Base-by-base conservation (phyloP, 2,888 invertebrate species). In the Rutpela maculata region DNA sequence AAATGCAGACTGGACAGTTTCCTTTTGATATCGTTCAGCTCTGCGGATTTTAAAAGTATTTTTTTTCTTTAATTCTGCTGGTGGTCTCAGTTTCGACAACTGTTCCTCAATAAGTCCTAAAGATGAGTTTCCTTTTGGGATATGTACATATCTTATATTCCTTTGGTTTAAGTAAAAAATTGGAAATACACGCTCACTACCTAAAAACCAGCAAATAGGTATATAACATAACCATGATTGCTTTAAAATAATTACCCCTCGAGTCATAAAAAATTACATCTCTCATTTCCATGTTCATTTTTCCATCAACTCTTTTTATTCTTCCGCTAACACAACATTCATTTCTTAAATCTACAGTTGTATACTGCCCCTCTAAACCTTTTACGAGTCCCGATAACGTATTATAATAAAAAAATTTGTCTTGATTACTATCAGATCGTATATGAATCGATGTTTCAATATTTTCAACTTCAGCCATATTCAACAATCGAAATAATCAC, bases 91-190 rank as follows among this genome's bases (percentile, higher is more conserved):
- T 55, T 66, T 60, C 18, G 43, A 43, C 6, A 85, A 35, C 60
- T 85, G 85, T 12, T 79, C 76, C 66, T 86, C 76, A n/a, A 88
- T 79, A 22, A 88, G 68, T 22, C 85, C 80, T 31, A 81, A 77
- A 9, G 85, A 80, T 18, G 84, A 78, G 31, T 81, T 74, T 50
- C 82, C 78, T 86, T 92, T 91, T 43, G 95, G 95, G 80, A 95
- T 91, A 85, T 95, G 95, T 10, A 95, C 91, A 87, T 93, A 93
- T 86, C 94, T 91, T 76, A 95, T 93, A 84, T 93, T 94, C 81
- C 94, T 91, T 22, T 91, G 91, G 74, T 92, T 92, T 22, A 95
- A 86, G 88, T 93, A 94, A 81, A 95, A 91, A 82, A 91, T 90
- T 56, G 93, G 92, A 88, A 93, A 94, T n/a, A 87, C 85, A 84